Evolutionary conservation across 2,113 vertebrate species (phyloP).

Genomic region (Xenus cinereus): DNA sequence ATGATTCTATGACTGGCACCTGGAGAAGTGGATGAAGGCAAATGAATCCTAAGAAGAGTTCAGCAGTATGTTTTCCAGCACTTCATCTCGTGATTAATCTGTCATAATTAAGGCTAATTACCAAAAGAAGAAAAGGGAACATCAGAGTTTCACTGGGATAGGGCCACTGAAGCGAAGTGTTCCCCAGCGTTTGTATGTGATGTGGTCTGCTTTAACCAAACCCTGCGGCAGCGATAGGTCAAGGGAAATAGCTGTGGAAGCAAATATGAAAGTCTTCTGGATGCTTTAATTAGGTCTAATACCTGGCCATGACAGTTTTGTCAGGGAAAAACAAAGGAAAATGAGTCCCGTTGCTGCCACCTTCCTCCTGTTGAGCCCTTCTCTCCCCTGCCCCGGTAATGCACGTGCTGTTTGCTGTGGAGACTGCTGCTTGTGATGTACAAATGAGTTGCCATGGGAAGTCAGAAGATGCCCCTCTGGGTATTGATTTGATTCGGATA

Average conservation of each 20-base stretch:
- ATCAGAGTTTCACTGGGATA: background rate
- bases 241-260: background rate
- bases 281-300: background rate
- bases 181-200: background rate
- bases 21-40: background rate
- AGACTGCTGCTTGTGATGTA: background rate
- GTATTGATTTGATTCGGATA: too few relatives aligned
- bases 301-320: background rate
- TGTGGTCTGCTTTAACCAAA: background rate
- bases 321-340: background rate
- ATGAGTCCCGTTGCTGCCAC: background rate
- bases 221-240: background rate
- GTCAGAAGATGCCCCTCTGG: background rate
- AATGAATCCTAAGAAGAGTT: background rate
- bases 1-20: too few relatives aligned
- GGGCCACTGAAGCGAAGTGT: background rate
- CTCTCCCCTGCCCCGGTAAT: background rate
- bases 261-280: background rate
- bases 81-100: background rate
- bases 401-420: rapidly evolving
- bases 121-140: background rate
- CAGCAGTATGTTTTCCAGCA: background rate
- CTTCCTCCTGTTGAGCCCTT: background rate
- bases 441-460: background rate
- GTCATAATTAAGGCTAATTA: background rate